phyloP scores from a whole-genome alignment of 2,797 vertebrate genomes.

The Melanotaenia nigrans region DNA sequence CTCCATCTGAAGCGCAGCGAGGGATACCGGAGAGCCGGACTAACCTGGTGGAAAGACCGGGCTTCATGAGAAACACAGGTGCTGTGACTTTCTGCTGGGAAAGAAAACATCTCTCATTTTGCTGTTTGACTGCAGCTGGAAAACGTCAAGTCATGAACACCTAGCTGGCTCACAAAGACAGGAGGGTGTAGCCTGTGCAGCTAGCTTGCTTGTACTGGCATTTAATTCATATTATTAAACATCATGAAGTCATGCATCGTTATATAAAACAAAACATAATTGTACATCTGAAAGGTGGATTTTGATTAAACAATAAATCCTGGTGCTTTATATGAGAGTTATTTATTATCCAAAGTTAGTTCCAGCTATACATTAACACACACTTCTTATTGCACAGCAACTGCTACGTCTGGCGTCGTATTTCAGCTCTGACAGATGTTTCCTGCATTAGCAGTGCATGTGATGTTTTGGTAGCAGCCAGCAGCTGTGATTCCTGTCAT shows the following conservation, averaged over 20 bases:
- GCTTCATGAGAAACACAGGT: constrained; percentile 29
- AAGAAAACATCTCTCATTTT: constrained; percentile 47
- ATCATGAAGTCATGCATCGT: no score
- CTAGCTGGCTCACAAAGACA: no score
- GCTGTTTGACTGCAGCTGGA: constrained; percentile 20
- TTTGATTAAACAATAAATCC: no score
- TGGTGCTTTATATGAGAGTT: neutral
- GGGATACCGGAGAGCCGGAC: neutral
- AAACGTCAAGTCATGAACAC: constrained; percentile 56
- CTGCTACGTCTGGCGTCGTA: constrained; percentile 64
- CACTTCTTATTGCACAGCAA: constrained; percentile 30
- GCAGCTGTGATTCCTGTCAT: constrained; percentile 50
- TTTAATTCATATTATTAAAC: neutral
- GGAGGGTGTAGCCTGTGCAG: no score
- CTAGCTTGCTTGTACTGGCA: neutral
- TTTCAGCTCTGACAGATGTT: constrained; percentile 74
- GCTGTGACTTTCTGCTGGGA: constrained; percentile 40
- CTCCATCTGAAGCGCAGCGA: constrained; percentile 25
- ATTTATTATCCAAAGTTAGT: constrained; percentile 21
- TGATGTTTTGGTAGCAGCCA: constrained; percentile 52
- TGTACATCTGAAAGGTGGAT: no score
- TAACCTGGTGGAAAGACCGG: constrained; percentile 13
- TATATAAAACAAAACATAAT: no score
- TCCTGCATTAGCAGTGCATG: constrained; percentile 54
- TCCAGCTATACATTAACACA: constrained; percentile 30